Evolutionary conservation across 2,888 invertebrate genomes (phyloP), one percentile per base, ranked within the genome.

Genomic region (Lepidonotus clava): DNA sequence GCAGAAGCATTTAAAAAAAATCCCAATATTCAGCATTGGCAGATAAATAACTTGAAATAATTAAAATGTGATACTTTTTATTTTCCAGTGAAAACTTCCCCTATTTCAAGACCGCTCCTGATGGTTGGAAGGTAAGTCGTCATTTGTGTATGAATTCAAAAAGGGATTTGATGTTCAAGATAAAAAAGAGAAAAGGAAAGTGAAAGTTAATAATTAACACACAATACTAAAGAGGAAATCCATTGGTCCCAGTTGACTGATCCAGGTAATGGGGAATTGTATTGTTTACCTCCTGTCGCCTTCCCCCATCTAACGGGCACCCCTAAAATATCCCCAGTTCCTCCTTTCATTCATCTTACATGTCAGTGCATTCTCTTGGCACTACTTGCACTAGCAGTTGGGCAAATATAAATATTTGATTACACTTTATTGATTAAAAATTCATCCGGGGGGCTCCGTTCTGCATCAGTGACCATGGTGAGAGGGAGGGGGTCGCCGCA

Each of bases 101-200:
- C 0, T 99, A 98, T 94, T 99, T 99, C 94, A 98, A 98, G 95
- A 98, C 98, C 0, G 99, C 99, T 14, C 99, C 98, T 34, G 98
- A 97, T 93, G 99, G 99, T 24, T 99, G 99, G 99, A 99, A 99
- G 92, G 94, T 94, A 92, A 87, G 91, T 84, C 28, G 8, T 46
- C 18, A 11, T 46, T 46, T 46, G 6, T 46, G 8, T 46, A 11
- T n/a, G n/a, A n/a, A n/a, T n/a, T n/a, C n/a, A n/a, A n/a, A n/a
- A n/a, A n/a, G n/a, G n/a, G n/a, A n/a, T n/a, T n/a, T n/a, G n/a
- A n/a, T n/a, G n/a, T n/a, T n/a, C n/a, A n/a, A n/a, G n/a, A n/a
- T n/a, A n/a, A n/a, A n/a, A n/a, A n/a, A n/a, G n/a, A n/a, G n/a
- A 61, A 61, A 61, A 28, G 11, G 11, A 61, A 61, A 61, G 11